These are phyloP conservation scores for Clunio marinus DNA, from an alignment of 2,888 invertebrate genomes.

Conservation along the genomic window DNA sequence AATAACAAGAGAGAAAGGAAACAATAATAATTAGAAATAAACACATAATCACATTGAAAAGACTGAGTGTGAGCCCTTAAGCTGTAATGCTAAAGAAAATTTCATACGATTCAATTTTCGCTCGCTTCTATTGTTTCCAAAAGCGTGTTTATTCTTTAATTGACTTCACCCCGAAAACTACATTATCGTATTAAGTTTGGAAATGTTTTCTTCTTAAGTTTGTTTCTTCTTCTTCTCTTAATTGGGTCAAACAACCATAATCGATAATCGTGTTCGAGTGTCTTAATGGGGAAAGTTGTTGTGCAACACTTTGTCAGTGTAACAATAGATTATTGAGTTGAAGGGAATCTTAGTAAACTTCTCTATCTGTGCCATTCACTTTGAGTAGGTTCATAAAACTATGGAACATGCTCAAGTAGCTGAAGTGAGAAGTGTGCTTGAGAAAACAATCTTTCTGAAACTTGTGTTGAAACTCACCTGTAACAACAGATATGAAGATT, in stretches of 20 bases:
- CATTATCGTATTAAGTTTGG: slow-evolving; percentile 9
- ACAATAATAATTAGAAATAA: slow-evolving; percentile 29
- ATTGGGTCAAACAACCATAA: slow-evolving; percentile 19
- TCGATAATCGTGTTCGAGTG: slow-evolving; percentile 11
- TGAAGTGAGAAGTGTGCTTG: too few relatives aligned
- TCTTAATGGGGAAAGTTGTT: background rate
- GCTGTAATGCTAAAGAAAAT: slow-evolving; percentile 27
- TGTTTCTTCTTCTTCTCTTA: background rate
- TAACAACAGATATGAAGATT: too few relatives aligned
- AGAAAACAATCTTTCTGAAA: too few relatives aligned
- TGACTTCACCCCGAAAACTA: slow-evolving; percentile 3
- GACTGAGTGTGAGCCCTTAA: slow-evolving; percentile 11
- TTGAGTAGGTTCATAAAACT: too few relatives aligned
- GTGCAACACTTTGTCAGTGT: background rate
- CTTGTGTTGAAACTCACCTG: too few relatives aligned
- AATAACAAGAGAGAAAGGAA: background rate
- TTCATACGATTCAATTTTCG: slow-evolving; percentile 12
- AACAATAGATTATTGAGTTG: background rate
- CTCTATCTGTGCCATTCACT: too few relatives aligned
- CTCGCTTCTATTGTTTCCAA: background rate
- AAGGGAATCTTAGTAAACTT: too few relatives aligned
- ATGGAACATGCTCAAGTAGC: background rate
- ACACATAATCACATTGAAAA: slow-evolving; percentile 28
- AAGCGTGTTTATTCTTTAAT: slow-evolving; percentile 1
- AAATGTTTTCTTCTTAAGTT: background rate